Base-by-base conservation (phyloP, 1,140 invertebrate species). In the Drosophila santomea region DNA sequence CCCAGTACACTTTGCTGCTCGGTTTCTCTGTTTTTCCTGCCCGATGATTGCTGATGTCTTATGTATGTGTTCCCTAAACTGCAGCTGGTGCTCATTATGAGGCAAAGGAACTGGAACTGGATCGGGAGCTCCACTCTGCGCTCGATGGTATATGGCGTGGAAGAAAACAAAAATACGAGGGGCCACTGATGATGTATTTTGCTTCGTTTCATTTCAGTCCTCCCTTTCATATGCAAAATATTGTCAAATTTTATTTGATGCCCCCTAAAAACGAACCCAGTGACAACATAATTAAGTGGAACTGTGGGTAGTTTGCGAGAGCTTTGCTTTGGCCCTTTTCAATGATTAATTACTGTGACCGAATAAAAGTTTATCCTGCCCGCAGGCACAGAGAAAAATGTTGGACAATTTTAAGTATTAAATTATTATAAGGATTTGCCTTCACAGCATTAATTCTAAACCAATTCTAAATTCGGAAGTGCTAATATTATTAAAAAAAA, bases 271-370 rank as follows among this genome's bases (percentile, higher is more conserved):
- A 63, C 32, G 25, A 36, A 39, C 55, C 67, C 75, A 0, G 38
- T 85, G 78, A 86, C 82, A 86, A 82, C 74, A 88, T 82, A 86
- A 86, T 86, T 86, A 86, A 67, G 59, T 71, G 47, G 81, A 85
- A 64, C 35, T 51, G 36, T 67, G 39, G 62, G 35, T 47, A 48
- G 43, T 63, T 66, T 64, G 2, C 14, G 7, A 76, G 67, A 59
- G 41, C 54, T 64, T 67, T 54, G 48, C 55, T 52, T 41, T 61
- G 50, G 8, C 52, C 54, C 39, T 47, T 57, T 82, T 61, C 39
- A 38, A 28, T 81, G 81, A 85, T 80, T 68, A 85, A 85, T 85
- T 83, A 50, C 61, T 61, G 61, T 64, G 61, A 64, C 61, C 41
- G 28, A 45, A 60, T 60, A 44, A 43, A 60, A 43, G 36, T 62